These are phyloP conservation scores for Spodoptera frugiperda DNA, from an alignment of 1,140 invertebrate genomes.

Conservation along the genomic window DNA sequence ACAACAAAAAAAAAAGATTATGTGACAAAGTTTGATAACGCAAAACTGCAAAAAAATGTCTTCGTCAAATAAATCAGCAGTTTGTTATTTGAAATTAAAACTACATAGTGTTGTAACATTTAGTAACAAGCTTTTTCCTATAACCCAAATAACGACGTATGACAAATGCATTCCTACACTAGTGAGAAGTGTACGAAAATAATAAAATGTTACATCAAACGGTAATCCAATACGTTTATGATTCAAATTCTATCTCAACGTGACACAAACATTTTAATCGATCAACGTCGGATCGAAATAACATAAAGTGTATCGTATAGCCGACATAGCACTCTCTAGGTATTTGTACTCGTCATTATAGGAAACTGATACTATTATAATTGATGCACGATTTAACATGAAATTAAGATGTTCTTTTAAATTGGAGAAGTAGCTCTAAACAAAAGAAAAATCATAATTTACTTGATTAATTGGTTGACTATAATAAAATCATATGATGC, in stretches of 20 bases:
- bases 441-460: too few species aligned
- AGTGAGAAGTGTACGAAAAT: neutral
- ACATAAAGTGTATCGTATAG: slow-evolving; percentile 10
- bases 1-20: too few species aligned
- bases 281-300: slow-evolving; percentile 22
- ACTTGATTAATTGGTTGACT: too few species aligned
- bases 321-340: neutral
- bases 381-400: neutral
- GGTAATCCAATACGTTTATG: slow-evolving; percentile 6
- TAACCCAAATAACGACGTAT: neutral
- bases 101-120: too few species aligned
- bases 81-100: too few species aligned
- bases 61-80: too few species aligned
- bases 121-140: too few species aligned
- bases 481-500: too few species aligned
- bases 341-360: neutral
- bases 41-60: too few species aligned
- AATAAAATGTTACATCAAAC: slow-evolving; percentile 1
- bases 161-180: neutral
- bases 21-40: too few species aligned
- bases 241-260: slow-evolving; percentile 8
- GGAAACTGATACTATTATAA: neutral
- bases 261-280: slow-evolving; percentile 7
- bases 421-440: too few species aligned
- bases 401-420: too few species aligned